Conservation (phyloP, 2,797 vertebrate species). For the Tarsius wallacei region DNA sequence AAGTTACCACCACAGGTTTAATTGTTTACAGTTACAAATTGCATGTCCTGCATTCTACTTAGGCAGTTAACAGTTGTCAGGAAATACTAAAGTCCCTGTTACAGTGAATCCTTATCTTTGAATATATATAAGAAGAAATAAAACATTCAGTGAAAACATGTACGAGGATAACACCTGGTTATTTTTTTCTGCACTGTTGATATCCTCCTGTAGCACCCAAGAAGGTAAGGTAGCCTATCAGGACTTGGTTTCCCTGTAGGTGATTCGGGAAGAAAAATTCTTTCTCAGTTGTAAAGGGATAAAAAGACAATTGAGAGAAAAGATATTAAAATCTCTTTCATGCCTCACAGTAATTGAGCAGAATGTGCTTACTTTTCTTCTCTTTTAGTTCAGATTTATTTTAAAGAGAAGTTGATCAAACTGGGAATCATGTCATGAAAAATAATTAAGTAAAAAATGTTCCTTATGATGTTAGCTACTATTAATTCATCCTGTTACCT, state of each 20-base stretch:
- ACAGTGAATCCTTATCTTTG: conserved; percentile 34
- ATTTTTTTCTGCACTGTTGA: background rate
- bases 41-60: background rate
- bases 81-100: background rate
- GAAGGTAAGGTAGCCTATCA: background rate
- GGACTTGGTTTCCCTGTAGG: background rate
- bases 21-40: conserved; percentile 57
- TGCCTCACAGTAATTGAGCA: conserved; percentile 28
- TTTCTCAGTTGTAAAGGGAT: background rate
- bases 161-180: background rate
- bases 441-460: background rate
- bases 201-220: background rate
- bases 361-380: conserved; percentile 21
- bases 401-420: conserved; percentile 13
- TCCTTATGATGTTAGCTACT: conserved; percentile 16
- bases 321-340: background rate
- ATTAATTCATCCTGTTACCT: background rate
- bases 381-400: conserved; percentile 44
- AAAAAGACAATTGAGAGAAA: background rate
- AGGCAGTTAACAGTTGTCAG: background rate
- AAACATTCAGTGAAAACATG: background rate
- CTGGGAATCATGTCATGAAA: background rate
- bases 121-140: background rate
- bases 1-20: background rate
- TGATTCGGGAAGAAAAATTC: conserved; percentile 33